Percentiles rank a stretch among this genome's conserved stretches.
Conservation (phyloP, 2,113 vertebrate genomes). For the Cryptotis parvus region DNA sequence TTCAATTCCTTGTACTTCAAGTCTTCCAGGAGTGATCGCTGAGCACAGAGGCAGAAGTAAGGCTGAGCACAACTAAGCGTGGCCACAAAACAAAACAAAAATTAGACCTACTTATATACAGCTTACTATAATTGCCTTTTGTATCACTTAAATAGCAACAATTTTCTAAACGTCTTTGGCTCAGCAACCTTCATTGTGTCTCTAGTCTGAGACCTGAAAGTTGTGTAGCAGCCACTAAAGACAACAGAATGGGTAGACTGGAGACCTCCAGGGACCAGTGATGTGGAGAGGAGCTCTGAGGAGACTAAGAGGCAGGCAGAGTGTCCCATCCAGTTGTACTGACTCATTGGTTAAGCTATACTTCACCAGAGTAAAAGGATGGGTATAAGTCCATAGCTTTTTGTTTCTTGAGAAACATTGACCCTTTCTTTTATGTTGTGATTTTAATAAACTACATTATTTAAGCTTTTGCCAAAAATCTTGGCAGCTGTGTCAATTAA, state of each 20-base stretch:
- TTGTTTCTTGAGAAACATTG: slow-evolving; percentile 42
- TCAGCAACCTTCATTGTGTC: no score
- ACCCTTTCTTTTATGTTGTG: slow-evolving; percentile 44
- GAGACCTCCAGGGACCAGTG: no score
- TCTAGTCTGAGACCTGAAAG: neutral
- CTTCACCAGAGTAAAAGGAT: neutral
- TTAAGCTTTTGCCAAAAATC: slow-evolving; percentile 42
- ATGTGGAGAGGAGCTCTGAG: no score
- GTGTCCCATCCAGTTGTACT: neutral
- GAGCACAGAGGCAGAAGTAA: no score
- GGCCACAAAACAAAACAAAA: neutral
- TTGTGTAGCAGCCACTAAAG: neutral
- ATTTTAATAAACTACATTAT: slow-evolving; percentile 28
- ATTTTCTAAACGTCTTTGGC: neutral
- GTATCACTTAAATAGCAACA: neutral
- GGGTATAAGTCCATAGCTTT: no score
- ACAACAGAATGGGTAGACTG: neutral
- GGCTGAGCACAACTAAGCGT: no score
- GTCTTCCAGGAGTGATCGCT: no score
- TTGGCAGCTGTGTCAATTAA: neutral
- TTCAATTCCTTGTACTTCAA: no score
- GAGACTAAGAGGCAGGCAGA: neutral
- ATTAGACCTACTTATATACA: neutral
- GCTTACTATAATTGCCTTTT: neutral
- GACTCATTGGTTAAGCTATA: neutral